Percentiles rank a stretch among this genome's conserved stretches.
phyloP scores from a whole-genome alignment of 2,888 invertebrate species.

The Rhabditophanes sp. region DNA sequence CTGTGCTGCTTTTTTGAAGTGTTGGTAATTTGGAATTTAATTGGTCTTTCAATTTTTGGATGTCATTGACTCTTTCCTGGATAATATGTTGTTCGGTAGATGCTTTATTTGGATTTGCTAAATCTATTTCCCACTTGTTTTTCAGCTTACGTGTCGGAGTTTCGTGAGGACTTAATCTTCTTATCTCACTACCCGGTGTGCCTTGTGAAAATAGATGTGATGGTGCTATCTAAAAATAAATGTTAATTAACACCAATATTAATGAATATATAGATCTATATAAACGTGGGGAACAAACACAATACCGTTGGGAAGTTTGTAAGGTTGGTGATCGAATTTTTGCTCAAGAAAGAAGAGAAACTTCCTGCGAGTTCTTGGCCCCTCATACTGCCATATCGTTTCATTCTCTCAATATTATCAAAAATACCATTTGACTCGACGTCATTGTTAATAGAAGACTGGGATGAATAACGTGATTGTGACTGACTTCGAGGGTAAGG shows the following conservation, averaged over 20 bases:
- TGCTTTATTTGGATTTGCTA: slow-evolving; percentile 10
- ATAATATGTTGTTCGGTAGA: slow-evolving; percentile 13
- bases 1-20: slow-evolving; percentile 12
- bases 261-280: background rate
- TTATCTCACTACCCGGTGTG: too few species aligned
- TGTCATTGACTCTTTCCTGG: slow-evolving; percentile 8
- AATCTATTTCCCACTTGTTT: slow-evolving; percentile 12
- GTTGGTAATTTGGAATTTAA: background rate
- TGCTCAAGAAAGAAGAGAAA: slow-evolving; percentile 17
- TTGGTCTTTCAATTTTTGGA: slow-evolving; percentile 11
- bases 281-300: slow-evolving; percentile 1
- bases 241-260: background rate
- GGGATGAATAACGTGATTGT: too few species aligned
- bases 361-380: slow-evolving; percentile 28
- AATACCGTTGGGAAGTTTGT: slow-evolving; percentile 5
- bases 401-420: too few species aligned
- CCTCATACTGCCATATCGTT: slow-evolving; percentile 33
- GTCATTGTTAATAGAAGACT: too few species aligned
- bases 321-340: slow-evolving; percentile 1
- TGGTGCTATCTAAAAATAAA: slow-evolving; percentile 5
- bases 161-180: too few species aligned
- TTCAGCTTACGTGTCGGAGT: slow-evolving; percentile 25
- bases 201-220: slow-evolving; percentile 4
- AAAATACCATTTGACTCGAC: too few species aligned
- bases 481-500: too few species aligned